Conservation (phyloP, 2,113 vertebrate genomes). For the Electrona antarctica region DNA sequence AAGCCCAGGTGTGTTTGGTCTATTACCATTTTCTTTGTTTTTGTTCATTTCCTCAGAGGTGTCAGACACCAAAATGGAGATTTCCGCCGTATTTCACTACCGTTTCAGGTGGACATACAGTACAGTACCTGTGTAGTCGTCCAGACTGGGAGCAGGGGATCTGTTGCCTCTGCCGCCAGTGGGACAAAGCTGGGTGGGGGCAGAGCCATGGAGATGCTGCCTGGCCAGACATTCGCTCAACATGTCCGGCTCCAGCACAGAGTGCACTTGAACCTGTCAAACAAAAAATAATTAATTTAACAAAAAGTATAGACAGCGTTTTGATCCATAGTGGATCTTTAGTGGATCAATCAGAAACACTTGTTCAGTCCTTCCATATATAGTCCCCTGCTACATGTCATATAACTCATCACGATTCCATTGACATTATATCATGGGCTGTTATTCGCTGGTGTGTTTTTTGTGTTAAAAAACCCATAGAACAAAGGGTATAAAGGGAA, state of each 20-base stretch:
- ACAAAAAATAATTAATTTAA: not conserved
- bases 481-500: no score
- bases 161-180: constrained; percentile 35
- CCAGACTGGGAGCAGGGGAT: constrained; percentile 46
- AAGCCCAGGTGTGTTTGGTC: constrained; percentile 57
- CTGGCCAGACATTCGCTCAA: constrained; percentile 65
- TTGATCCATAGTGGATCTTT: no score
- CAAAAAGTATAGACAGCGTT: no score
- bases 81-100: constrained; percentile 22
- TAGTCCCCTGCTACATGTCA: no score
- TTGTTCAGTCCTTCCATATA: no score
- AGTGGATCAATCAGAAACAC: no score
- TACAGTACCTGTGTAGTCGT: constrained; percentile 65
- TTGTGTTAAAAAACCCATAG: no score
- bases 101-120: constrained; percentile 16
- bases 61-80: constrained; percentile 12
- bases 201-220: constrained; percentile 64
- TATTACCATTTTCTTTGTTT: constrained; percentile 37
- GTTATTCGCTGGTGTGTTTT: no score
- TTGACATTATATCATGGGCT: no score
- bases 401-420: no score
- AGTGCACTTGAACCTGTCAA: constrained; percentile 54
- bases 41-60: constrained; percentile 26
- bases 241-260: constrained; percentile 55
- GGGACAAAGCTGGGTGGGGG: not conserved